These are phyloP conservation scores for Seira sanloemensis DNA, from an alignment of 2,888 invertebrate genomes.

Conservation along the genomic window DNA sequence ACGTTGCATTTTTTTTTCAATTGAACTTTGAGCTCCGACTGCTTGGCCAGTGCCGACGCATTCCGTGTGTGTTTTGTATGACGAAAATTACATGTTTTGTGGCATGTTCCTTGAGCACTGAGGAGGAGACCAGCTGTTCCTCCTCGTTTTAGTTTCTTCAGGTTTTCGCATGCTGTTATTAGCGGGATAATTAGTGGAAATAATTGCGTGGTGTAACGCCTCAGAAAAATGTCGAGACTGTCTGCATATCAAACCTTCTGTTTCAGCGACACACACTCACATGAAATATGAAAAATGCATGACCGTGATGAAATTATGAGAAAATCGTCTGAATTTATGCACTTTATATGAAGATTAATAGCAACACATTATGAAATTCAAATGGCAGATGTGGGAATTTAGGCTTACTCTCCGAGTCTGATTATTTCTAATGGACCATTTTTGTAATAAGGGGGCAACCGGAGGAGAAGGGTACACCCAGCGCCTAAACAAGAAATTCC, in stretches of 20 bases:
- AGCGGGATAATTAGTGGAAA: slow-evolving; percentile 47
- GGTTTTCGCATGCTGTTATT: slow-evolving; percentile 25
- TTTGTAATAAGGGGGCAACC: neutral
- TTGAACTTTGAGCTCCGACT: slow-evolving; percentile 6
- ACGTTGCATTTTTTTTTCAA: too few relatives aligned
- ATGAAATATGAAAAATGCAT: neutral
- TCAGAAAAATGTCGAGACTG: slow-evolving; percentile 24
- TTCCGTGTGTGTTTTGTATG: slow-evolving; percentile 5
- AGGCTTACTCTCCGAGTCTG: neutral
- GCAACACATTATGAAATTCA: slow-evolving; percentile 8
- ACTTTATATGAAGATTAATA: slow-evolving; percentile 5
- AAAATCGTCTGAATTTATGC: neutral
- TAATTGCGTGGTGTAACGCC: slow-evolving; percentile 36
- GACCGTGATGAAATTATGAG: neutral
- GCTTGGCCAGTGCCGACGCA: neutral
- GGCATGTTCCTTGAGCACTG: neutral
- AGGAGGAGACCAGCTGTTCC: slow-evolving; percentile 13
- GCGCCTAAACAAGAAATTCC: neutral
- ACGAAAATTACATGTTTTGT: neutral
- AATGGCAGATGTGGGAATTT: neutral
- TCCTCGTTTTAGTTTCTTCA: neutral
- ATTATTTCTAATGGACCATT: neutral
- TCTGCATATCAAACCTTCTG: slow-evolving; percentile 1
- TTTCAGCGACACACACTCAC: neutral
- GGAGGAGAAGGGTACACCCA: neutral